Percentiles rank a stretch among this genome's conserved stretches.
Conservation (phyloP, 1,140 invertebrate genomes). For the Bombus confusus region DNA sequence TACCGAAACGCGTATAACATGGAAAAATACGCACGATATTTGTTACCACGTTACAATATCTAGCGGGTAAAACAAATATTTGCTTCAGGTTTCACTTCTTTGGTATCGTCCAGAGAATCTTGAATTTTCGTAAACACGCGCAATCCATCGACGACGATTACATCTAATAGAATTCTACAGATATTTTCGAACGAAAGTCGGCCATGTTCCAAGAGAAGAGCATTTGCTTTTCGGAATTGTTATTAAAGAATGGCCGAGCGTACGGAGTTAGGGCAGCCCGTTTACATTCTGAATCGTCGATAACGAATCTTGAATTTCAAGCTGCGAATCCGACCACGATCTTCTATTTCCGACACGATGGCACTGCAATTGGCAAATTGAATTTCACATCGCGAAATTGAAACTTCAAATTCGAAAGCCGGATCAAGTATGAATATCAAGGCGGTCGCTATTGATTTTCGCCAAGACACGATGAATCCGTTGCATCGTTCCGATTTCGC, state of each 20-base stretch:
- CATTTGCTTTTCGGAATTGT: neutral
- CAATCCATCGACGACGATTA: no score
- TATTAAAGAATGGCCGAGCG: neutral
- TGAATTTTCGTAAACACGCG: no score
- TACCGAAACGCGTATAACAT: no score
- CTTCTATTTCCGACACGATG: neutral
- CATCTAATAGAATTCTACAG: no score
- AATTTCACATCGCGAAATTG: neutral
- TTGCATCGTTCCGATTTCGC: neutral
- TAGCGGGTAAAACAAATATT: no score
- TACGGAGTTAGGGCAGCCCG: neutral
- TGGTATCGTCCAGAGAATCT: no score
- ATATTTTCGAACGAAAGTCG: no score
- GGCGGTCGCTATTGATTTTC: neutral
- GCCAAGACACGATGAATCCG: neutral
- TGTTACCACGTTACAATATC: no score
- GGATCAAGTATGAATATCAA: neutral
- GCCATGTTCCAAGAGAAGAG: neutral
- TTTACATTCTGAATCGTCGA: neutral
- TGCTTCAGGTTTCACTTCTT: no score
- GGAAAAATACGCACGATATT: no score
- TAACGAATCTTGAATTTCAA: neutral
- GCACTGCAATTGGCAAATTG: constrained; percentile 5
- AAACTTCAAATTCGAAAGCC: constrained; percentile 3
- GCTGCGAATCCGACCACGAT: neutral